A percentile compares a stretch with the other conserved stretches of the same genome.
phyloP scores from a whole-genome alignment of 2,797 vertebrate species.

The Myotis vivesi region DNA sequence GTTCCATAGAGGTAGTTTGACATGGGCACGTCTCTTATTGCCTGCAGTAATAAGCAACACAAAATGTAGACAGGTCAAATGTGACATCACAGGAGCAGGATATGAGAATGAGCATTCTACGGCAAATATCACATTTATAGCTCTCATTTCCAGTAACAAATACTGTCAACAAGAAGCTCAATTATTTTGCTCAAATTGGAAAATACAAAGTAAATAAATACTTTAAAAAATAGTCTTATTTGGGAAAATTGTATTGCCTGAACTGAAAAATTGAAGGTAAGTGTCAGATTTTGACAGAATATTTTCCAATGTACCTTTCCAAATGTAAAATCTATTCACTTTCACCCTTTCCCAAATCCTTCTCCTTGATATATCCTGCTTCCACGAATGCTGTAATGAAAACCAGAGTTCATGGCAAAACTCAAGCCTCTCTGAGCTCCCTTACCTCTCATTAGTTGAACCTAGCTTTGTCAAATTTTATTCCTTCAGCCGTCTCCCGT shows the following conservation, averaged over 20 bases:
- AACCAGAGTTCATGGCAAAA: conserved; percentile 45
- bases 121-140: conserved; percentile 60
- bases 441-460: conserved; percentile 63
- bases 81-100: conserved; percentile 54
- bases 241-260: conserved; percentile 52
- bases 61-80: conserved; percentile 63
- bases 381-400: conserved; percentile 52
- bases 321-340: conserved; percentile 67
- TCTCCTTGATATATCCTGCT: background rate
- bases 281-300: conserved; percentile 62
- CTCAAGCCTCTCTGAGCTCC: conserved; percentile 58
- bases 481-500: background rate
- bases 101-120: conserved; percentile 52
- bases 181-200: conserved; percentile 65
- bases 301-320: conserved; percentile 66
- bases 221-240: conserved; percentile 66
- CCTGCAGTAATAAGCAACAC: conserved; percentile 65
- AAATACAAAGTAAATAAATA: conserved; percentile 69
- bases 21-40: conserved; percentile 56
- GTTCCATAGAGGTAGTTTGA: conserved; percentile 77
- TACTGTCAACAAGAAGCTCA: conserved; percentile 64
- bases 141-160: conserved; percentile 66
- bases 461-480: background rate
- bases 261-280: conserved; percentile 61
- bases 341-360: conserved; percentile 46